A percentile compares a stretch with the other conserved stretches of the same genome.
These are phyloP conservation scores for Natator depressus DNA, from an alignment of 2,113 vertebrate species.

Conservation along the genomic window DNA sequence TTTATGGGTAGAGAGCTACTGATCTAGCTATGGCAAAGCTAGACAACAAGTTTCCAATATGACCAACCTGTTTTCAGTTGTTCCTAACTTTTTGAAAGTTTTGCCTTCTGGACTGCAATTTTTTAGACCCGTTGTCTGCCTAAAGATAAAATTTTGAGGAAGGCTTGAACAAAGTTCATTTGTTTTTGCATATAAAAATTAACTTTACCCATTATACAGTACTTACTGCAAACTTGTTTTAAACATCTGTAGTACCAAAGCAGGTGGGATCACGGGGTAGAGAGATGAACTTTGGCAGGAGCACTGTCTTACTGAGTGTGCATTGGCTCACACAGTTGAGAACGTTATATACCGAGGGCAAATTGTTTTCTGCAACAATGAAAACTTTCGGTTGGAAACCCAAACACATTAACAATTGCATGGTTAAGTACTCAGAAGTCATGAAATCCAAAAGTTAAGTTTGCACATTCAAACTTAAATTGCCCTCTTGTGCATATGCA, in stretches of 20 bases:
- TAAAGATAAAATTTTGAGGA: background rate
- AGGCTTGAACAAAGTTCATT: background rate
- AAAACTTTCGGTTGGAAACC: background rate
- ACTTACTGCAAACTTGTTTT: background rate
- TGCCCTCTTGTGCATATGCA: background rate
- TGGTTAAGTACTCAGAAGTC: background rate
- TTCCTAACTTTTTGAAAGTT: background rate
- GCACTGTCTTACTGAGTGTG: background rate
- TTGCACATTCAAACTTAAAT: background rate
- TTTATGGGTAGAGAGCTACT: background rate
- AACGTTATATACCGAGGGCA: background rate
- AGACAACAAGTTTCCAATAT: background rate
- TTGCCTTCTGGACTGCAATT: background rate
- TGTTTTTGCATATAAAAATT: background rate
- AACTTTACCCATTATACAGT: background rate
- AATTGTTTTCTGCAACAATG: background rate
- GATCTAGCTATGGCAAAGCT: background rate
- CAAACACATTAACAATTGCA: background rate
- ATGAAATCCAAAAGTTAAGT: background rate
- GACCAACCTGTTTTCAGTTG: background rate
- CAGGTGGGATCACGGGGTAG: background rate
- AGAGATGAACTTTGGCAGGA: background rate
- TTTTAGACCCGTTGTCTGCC: background rate
- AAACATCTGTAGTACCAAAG: background rate
- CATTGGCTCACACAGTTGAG: background rate